Percentiles rank a stretch among this genome's conserved stretches.
Conservation (phyloP, 2,797 vertebrate genomes). For the Pipistrellus pipistrellus region DNA sequence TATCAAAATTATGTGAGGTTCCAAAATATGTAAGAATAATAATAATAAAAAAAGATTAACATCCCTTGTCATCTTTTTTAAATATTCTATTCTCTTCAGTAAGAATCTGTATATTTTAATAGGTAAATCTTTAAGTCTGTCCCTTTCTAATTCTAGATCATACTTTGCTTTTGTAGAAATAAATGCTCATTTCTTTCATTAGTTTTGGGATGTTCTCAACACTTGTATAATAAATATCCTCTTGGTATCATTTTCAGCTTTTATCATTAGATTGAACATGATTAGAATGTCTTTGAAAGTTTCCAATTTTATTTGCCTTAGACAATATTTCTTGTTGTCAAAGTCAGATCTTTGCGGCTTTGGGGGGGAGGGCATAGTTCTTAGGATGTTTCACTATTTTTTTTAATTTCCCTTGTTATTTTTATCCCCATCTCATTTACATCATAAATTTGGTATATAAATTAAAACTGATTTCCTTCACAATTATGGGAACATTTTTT, state of each 20-base stretch:
- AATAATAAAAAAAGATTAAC: slow-evolving; percentile 88
- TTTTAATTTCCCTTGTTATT: slow-evolving; percentile 63
- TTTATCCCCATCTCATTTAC: slow-evolving; percentile 63
- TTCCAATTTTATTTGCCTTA: slow-evolving; percentile 76
- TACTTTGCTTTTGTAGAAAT: slow-evolving; percentile 91
- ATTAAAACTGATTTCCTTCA: slow-evolving; percentile 63
- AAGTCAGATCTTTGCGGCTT: slow-evolving; percentile 69
- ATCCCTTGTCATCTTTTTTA: slow-evolving; percentile 90
- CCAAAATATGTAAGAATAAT: slow-evolving; percentile 90
- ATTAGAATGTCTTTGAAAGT: slow-evolving; percentile 77
- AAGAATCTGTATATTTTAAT: slow-evolving; percentile 91
- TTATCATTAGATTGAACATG: slow-evolving; percentile 76
- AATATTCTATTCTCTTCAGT: slow-evolving; percentile 87
- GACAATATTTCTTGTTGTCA: slow-evolving; percentile 72
- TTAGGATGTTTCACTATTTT: slow-evolving; percentile 64
- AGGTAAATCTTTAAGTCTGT: slow-evolving; percentile 87
- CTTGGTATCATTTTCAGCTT: slow-evolving; percentile 76
- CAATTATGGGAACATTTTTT: slow-evolving; percentile 68
- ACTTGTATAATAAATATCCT: slow-evolving; percentile 82
- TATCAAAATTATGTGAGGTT: slow-evolving; percentile 91
- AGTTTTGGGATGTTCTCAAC: slow-evolving; percentile 88
- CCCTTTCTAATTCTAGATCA: slow-evolving; percentile 88
- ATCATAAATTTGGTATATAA: slow-evolving; percentile 68
- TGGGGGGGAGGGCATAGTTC: slow-evolving; percentile 34
- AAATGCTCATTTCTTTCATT: slow-evolving; percentile 90